Base-by-base conservation (phyloP, 1,140 invertebrate genomes). In the Trichonephila clavata region DNA sequence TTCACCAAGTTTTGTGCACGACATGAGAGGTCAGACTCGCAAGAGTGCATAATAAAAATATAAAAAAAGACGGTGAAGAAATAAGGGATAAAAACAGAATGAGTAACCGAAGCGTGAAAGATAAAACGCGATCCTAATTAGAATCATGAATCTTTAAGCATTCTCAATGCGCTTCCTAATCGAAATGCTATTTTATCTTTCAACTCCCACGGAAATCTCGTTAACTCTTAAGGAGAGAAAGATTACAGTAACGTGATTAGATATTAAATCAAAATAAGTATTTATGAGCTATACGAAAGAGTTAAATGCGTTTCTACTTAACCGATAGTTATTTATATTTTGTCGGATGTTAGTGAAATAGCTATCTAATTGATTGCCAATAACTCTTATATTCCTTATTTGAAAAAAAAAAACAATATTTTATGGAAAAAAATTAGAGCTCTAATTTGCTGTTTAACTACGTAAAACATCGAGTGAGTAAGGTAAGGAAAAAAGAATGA, bases 121-220 rank as follows among this genome's bases (percentile, higher is more conserved):
- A 50, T 57, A 43, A 68, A 88, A 88, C 86, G 86, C 86, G 61
- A 88, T 88, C 60, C 86, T 88, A 88, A 88, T 88, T 88, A 88
- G 86, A 88, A 88, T 88, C 86, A 88, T 88, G 86, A 65, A 88
- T 88, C 63, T 88, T 88, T 88, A 88, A 88, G 20, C 39, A 88
- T 39, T 60, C 32, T 43, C 32, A 88, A 88, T 68, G 50, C 32
- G 61, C 61, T 43, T 71, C 43, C 24, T 39, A 68, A 43, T 32
- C 84, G 18, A 86, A 86, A 86, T 86, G 57, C 60, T 61, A 86
- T 60, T 84, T 84, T 84, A 84, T 84, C 81, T 59, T 59, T 57
- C 81, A 84, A 84, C 81, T 84, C 84, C 57, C 60, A 60, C 60
- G 43, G 84, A 61, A 60, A 61, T 86, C 84, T 86, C 60, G 57